phyloP scores from a whole-genome alignment of 1,140 invertebrate genomes.

The Aphelenchoides fujianensis region DNA sequence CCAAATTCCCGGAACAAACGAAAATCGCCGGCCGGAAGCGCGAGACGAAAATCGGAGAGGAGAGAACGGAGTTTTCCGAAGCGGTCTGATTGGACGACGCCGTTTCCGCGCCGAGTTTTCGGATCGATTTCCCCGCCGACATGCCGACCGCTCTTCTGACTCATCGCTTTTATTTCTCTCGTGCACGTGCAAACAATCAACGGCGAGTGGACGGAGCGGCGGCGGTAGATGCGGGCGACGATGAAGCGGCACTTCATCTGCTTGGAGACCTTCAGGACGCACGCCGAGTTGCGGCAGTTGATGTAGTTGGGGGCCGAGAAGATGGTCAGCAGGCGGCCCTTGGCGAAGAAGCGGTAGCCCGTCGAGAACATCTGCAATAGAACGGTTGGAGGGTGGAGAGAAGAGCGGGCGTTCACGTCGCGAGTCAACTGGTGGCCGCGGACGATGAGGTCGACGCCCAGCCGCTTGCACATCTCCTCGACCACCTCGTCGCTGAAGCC shows the following conservation, averaged over 20 bases:
- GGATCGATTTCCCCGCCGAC: no score
- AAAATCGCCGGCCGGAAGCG: no score
- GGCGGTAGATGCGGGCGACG: conserved; percentile 9
- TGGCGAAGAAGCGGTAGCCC: conserved; percentile 28
- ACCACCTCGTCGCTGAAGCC: conserved; percentile 34
- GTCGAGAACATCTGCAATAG: conserved; percentile 27
- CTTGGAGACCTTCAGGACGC: conserved; percentile 30
- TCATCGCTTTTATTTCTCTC: neutral
- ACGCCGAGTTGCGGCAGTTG: conserved; percentile 24
- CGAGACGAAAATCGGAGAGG: no score
- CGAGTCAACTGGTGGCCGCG: conserved; percentile 27
- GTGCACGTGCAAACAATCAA: neutral
- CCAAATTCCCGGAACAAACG: no score
- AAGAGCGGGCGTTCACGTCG: neutral
- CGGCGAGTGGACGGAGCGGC: neutral
- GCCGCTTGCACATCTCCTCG: conserved; percentile 23
- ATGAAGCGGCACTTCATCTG: conserved; percentile 31
- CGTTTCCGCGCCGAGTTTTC: no score
- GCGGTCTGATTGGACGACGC: no score
- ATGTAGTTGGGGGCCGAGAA: conserved; percentile 37
- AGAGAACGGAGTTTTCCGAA: no score
- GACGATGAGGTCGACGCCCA: conserved; percentile 27
- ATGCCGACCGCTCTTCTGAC: no score
- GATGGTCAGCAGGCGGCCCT: conserved; percentile 30
- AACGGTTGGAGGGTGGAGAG: neutral